These are phyloP conservation scores for Eumacrocentrus americanus DNA, from an alignment of 2,888 invertebrate species.

Conservation along the genomic window DNA sequence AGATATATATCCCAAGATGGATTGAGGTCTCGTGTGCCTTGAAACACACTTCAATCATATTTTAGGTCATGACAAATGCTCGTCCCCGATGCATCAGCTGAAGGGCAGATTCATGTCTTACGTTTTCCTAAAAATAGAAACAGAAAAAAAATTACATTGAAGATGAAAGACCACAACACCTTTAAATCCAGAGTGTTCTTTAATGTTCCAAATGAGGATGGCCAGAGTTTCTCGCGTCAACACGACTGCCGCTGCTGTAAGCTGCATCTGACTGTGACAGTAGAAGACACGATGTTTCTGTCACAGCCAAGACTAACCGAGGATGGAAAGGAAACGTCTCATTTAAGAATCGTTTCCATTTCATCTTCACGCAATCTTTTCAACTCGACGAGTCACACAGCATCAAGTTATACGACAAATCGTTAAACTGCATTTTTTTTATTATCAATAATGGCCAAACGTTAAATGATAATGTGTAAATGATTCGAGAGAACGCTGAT, in stretches of 20 bases:
- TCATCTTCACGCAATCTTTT: constrained; percentile 13
- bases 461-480: too few relatives aligned
- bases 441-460: too few relatives aligned
- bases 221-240: constrained; percentile 25
- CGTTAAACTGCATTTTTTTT: too few relatives aligned
- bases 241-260: constrained; percentile 25
- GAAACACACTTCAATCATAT: too few relatives aligned
- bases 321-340: constrained; percentile 3
- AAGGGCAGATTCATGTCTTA: background rate
- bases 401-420: constrained; percentile 33
- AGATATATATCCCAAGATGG: background rate
- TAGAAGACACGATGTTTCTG: constrained; percentile 26
- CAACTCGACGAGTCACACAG: constrained; percentile 16
- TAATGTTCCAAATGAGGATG: constrained; percentile 33
- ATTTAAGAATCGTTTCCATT: constrained; percentile 24
- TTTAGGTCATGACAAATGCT: too few relatives aligned
- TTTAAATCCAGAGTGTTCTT: constrained; percentile 24
- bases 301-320: constrained; percentile 24
- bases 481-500: too few relatives aligned
- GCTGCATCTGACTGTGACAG: constrained; percentile 34
- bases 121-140: background rate
- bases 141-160: background rate
- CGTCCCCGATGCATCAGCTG: too few relatives aligned
- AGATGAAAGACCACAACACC: constrained; percentile 4
- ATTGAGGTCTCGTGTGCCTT: background rate